These are phyloP conservation scores for Drosophila teissieri DNA, from an alignment of 1,140 invertebrate genomes.

Conservation along the genomic window DNA sequence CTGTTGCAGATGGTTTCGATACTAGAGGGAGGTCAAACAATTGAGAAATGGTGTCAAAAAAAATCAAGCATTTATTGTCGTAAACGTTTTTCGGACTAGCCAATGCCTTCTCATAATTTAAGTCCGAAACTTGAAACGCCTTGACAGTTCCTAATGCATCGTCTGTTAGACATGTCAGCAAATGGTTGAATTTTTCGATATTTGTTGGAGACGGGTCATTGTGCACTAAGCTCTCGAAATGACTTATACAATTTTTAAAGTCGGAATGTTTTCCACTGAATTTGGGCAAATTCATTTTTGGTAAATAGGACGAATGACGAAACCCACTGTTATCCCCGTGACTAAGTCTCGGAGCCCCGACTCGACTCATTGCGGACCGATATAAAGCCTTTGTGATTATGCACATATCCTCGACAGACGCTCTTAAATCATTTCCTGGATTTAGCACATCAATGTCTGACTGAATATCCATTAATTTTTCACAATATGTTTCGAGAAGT, in stretches of 20 bases:
- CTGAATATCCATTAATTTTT: not conserved
- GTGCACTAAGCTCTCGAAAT: not conserved
- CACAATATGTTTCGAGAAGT: not conserved
- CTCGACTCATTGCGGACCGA: not conserved
- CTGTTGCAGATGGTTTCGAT: too few species aligned
- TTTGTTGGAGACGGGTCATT: not conserved
- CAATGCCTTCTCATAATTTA: not conserved
- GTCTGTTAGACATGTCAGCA: not conserved
- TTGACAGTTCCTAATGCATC: not conserved
- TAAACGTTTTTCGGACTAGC: not conserved
- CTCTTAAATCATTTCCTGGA: not conserved
- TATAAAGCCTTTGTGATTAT: not conserved
- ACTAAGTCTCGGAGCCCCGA: not conserved
- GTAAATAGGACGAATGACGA: not conserved
- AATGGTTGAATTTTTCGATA: not conserved
- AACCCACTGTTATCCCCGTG: too few species aligned
- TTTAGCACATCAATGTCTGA: not conserved
- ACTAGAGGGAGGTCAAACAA: too few species aligned
- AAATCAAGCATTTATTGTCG: too few species aligned
- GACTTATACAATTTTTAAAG: not conserved
- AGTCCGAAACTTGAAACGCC: not conserved
- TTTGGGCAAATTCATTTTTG: not conserved
- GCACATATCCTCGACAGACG: not conserved
- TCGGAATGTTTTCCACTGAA: not conserved
- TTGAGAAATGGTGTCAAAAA: too few species aligned